Percentiles rank a stretch among this genome's conserved stretches.
phyloP scores from a whole-genome alignment of 1,140 invertebrate genomes.

The Phocides pigmalion region DNA sequence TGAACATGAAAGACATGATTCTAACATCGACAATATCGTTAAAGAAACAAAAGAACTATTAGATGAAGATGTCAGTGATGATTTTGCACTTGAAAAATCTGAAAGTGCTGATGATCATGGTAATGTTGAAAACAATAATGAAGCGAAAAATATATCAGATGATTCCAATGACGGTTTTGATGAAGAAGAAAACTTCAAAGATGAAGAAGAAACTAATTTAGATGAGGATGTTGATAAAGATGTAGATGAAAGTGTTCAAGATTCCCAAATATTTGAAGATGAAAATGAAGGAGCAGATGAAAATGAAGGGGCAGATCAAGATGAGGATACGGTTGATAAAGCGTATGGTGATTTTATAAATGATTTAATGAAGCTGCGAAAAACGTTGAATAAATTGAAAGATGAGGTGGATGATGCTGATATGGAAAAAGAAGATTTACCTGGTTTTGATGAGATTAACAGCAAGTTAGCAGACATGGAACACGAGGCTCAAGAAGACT shows the following conservation, averaged over 20 bases:
- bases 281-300: background rate
- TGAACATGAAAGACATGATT: background rate
- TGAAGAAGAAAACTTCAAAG: constrained; percentile 33
- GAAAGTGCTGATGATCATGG: background rate
- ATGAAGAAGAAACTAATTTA: background rate
- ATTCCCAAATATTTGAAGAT: too few relatives aligned
- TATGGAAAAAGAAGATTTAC: constrained; percentile 28
- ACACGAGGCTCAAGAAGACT: constrained; percentile 36
- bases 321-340: constrained; percentile 44
- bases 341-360: constrained; percentile 49
- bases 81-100: background rate
- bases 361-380: constrained; percentile 54
- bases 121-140: constrained; percentile 33
- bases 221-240: background rate
- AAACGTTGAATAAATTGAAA: constrained; percentile 53
- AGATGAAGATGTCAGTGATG: background rate
- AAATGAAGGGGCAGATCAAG: background rate
- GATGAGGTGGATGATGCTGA: constrained; percentile 40
- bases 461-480: constrained; percentile 21
- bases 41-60: background rate
- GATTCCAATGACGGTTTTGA: constrained; percentile 38
- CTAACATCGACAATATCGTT: background rate
- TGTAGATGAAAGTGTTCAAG: background rate
- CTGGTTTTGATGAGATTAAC: constrained; percentile 19
- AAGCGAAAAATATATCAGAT: constrained; percentile 37